These are phyloP conservation scores for Thereva unica DNA, from an alignment of 2,888 invertebrate genomes.

Conservation along the genomic window DNA sequence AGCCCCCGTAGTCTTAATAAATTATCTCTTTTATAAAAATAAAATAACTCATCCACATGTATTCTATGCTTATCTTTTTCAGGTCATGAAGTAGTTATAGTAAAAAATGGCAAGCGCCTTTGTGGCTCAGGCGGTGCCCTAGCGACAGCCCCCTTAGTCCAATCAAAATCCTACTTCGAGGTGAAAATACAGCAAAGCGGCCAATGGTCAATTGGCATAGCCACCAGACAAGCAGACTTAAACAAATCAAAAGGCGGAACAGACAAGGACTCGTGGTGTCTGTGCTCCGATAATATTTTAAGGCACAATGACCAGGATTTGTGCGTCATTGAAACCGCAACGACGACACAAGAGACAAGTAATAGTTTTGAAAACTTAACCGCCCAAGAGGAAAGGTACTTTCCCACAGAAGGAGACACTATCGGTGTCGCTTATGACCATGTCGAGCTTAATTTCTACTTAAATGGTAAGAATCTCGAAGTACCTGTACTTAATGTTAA, in stretches of 20 bases:
- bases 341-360: background rate
- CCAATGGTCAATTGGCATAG: slow-evolving; percentile 93
- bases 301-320: slow-evolving; percentile 82
- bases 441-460: slow-evolving; percentile 90
- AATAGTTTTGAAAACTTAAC: slow-evolving; percentile 40
- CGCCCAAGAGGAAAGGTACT: slow-evolving; percentile 53
- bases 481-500: slow-evolving; percentile 85
- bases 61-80: slow-evolving; percentile 50
- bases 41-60: slow-evolving; percentile 35
- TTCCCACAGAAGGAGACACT: slow-evolving; percentile 90
- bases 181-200: slow-evolving; percentile 96
- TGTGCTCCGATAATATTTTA: slow-evolving; percentile 87
- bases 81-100: slow-evolving; percentile 95
- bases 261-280: slow-evolving; percentile 90
- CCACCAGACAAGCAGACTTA: slow-evolving; percentile 84
- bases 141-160: slow-evolving; percentile 91
- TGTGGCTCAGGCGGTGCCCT: slow-evolving; percentile 96
- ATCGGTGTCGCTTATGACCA: slow-evolving; percentile 95
- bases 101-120: slow-evolving; percentile 89
- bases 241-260: slow-evolving; percentile 85
- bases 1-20: too few species aligned
- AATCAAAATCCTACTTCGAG: slow-evolving; percentile 98
- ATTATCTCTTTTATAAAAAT: background rate
- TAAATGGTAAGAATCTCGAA: slow-evolving; percentile 88
- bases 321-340: background rate